Evolutionary conservation across 2,113 vertebrate species (phyloP), one percentile per base, ranked within the genome.

Genomic region (Silurus asotus): DNA sequence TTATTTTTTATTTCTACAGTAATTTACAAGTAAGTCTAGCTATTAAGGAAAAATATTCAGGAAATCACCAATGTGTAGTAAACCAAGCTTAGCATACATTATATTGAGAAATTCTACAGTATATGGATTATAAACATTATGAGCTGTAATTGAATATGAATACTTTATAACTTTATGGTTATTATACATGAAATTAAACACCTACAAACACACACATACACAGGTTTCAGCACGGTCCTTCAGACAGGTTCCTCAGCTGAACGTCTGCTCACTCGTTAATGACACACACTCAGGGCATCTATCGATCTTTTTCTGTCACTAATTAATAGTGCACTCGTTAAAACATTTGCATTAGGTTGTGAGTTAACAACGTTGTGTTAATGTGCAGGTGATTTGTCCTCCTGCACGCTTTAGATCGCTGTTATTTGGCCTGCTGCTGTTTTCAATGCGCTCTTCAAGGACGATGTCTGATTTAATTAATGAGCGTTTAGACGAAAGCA

Each of bases 261-360:
- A 88, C 84, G 88, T 89, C 89, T 89, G 87, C 93, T 92, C 90
- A 84, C 93, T 93, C 93, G 92, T 93, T 93, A 94, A 93, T 92
- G 93, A 92, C 93, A 91, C 90, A 89, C 89, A 90, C 93, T 93
- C 90, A 90, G 91, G 90, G 87, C 85, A 85, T 91, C 89, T 91
- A 94, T 94, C 53, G 90, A 93, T 94, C 93, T 90, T 90, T 59
- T 86, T 92, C 83, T 93, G 92, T 91, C 91, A 91, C 92, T 94
- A 93, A 94, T 94, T 94, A 93, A 94, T 91, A 92, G 91, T 86
- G 87, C 88, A 90, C 93, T 92, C 92, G 92, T 94, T 94, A 94
- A 87, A 94, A 90, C 86, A 72, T 93, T 92, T 90, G 91, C 91
- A 89, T 90, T 89, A 87, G 86, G 90, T 92, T 88, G 87, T 87